Evolutionary conservation across 2,888 invertebrate genomes (phyloP).

Genomic region (Scaptomyza flava): DNA sequence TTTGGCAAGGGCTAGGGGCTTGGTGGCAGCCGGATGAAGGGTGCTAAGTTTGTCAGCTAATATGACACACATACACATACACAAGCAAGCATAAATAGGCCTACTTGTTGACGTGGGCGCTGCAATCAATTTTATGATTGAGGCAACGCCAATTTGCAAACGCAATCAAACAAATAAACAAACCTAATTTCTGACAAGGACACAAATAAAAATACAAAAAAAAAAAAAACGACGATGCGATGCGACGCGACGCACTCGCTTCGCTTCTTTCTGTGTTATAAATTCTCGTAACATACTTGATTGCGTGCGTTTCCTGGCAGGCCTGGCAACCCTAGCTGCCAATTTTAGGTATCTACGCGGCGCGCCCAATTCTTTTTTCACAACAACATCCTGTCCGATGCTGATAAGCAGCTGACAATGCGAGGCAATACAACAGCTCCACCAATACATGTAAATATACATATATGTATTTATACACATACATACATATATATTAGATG

Average conservation of each 20-base stretch:
- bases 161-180: slow-evolving; percentile 57
- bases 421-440: too few relatives aligned
- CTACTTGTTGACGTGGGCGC: slow-evolving; percentile 55
- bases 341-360: not conserved
- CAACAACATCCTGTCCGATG: not conserved
- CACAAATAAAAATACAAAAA: not conserved
- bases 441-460: too few relatives aligned
- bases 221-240: not conserved
- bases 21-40: not conserved
- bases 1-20: not conserved
- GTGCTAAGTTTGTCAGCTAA: slow-evolving; percentile 5
- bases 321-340: slow-evolving; percentile 22
- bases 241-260: slow-evolving; percentile 42
- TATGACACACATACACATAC: slow-evolving; percentile 9
- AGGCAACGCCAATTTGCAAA: slow-evolving; percentile 57
- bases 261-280: slow-evolving; percentile 47
- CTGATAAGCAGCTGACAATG: slow-evolving; percentile 25
- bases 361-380: not conserved
- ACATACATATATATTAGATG: too few relatives aligned
- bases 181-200: slow-evolving; percentile 20
- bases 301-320: slow-evolving; percentile 29
- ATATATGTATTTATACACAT: too few relatives aligned
- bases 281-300: slow-evolving; percentile 65
- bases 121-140: slow-evolving; percentile 63
- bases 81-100: slow-evolving; percentile 19